phyloP scores from a whole-genome alignment of 1,140 invertebrate species.

The Mercenaria mercenaria region DNA sequence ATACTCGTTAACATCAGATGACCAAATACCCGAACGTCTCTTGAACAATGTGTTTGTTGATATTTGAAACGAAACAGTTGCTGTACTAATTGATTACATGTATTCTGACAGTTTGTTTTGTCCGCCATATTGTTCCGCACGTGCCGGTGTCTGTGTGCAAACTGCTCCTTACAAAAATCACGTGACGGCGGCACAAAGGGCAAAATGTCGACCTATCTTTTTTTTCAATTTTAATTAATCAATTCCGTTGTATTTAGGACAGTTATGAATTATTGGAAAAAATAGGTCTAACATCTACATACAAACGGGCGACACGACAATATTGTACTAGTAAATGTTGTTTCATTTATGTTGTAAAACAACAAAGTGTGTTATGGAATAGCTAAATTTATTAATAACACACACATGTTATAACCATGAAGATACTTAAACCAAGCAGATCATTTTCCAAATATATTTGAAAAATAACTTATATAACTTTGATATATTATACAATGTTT shows the following conservation, averaged over 20 bases:
- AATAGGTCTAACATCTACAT: too few relatives aligned
- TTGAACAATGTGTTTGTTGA: neutral
- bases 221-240: neutral
- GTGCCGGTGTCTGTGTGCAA: slow-evolving; percentile 24
- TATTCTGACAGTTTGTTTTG: neutral
- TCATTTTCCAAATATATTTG: too few relatives aligned
- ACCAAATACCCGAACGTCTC: neutral
- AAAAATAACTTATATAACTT: too few relatives aligned
- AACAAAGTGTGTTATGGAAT: too few relatives aligned
- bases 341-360: too few relatives aligned
- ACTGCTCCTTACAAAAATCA: neutral
- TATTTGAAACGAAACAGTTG: neutral
- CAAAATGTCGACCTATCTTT: neutral
- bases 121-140: slow-evolving; percentile 45
- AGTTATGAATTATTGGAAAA: too few relatives aligned
- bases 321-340: too few relatives aligned
- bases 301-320: too few relatives aligned
- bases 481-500: too few relatives aligned
- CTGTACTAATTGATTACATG: slow-evolving; percentile 11
- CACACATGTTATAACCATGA: too few relatives aligned
- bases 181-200: slow-evolving; percentile 2
- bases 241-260: neutral
- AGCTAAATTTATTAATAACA: too few relatives aligned
- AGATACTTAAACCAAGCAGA: too few relatives aligned
- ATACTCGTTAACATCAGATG: neutral